Conservation (phyloP, 2,113 vertebrate species). For the Xiphias gladius region DNA sequence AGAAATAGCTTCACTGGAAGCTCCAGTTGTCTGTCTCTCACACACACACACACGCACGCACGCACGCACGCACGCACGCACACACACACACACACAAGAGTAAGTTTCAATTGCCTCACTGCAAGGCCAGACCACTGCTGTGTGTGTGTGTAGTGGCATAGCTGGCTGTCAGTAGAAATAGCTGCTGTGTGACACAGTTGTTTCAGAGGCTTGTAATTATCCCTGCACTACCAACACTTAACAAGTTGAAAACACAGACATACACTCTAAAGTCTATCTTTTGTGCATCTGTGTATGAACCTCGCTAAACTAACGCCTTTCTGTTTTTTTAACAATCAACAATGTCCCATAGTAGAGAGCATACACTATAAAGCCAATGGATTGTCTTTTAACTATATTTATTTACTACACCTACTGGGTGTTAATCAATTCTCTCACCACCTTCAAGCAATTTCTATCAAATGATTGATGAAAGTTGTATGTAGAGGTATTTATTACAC, state of each 20-base stretch:
- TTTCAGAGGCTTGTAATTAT: conserved; percentile 64
- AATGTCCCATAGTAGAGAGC: background rate
- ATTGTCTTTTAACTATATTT: background rate
- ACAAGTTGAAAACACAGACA: conserved; percentile 26
- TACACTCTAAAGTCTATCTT: background rate
- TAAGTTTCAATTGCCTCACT: conserved; percentile 23
- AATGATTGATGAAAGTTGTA: too few species aligned
- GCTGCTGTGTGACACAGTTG: conserved; percentile 57
- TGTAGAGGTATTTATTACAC: background rate
- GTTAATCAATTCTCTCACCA: background rate
- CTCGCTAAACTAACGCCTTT: background rate
- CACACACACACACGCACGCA: conserved; percentile 23
- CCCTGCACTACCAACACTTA: conserved; percentile 43
- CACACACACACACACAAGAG: conserved; percentile 13
- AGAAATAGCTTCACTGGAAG: conserved; percentile 69
- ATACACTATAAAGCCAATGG: background rate
- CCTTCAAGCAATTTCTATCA: background rate
- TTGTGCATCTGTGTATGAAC: background rate
- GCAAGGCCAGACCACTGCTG: conserved; percentile 21
- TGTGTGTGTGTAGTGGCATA: conserved; percentile 50
- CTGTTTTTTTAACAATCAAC: background rate
- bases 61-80: conserved; percentile 17
- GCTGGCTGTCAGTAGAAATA: conserved; percentile 69
- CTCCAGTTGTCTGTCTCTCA: conserved; percentile 59
- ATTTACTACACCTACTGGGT: too few species aligned